phyloP scores from a whole-genome alignment of 2,888 invertebrate species.

The Argyresthia goedartella region DNA sequence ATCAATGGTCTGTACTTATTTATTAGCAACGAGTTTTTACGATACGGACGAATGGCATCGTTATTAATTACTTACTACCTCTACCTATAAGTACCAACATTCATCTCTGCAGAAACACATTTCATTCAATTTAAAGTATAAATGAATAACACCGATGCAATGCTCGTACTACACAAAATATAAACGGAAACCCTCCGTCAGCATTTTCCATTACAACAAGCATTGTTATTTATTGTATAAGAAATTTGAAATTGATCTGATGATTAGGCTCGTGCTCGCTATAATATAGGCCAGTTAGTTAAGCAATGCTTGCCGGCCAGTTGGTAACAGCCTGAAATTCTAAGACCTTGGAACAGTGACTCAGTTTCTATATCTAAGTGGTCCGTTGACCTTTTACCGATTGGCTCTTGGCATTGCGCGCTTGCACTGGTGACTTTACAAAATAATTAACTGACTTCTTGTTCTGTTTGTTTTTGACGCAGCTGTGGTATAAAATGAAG shows the following conservation, averaged over 20 bases:
- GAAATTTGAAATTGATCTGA: too few species aligned
- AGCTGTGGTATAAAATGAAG: not conserved
- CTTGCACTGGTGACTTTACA: constrained; percentile 15
- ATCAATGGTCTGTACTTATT: constrained; percentile 7
- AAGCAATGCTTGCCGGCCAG: constrained; percentile 12
- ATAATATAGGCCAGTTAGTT: constrained; percentile 23
- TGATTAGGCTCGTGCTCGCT: too few species aligned
- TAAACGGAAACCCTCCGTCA: not conserved
- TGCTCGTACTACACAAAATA: not conserved
- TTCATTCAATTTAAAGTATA: too few species aligned
- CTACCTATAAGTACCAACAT: too few species aligned
- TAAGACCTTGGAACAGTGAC: constrained; percentile 62
- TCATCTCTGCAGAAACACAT: too few species aligned
- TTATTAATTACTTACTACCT: too few species aligned
- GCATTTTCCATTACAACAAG: too few species aligned
- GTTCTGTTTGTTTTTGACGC: not conserved
- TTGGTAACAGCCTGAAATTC: constrained; percentile 43
- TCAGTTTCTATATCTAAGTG: constrained; percentile 60
- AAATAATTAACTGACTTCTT: not conserved
- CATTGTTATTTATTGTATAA: too few species aligned
- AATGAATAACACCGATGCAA: too few species aligned
- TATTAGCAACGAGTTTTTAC: not conserved
- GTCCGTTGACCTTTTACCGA: constrained; percentile 62
- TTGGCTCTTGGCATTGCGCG: constrained; percentile 34
- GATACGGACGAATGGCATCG: not conserved